Conservation (phyloP, 2,113 vertebrate species). For the Vimba vimba region DNA sequence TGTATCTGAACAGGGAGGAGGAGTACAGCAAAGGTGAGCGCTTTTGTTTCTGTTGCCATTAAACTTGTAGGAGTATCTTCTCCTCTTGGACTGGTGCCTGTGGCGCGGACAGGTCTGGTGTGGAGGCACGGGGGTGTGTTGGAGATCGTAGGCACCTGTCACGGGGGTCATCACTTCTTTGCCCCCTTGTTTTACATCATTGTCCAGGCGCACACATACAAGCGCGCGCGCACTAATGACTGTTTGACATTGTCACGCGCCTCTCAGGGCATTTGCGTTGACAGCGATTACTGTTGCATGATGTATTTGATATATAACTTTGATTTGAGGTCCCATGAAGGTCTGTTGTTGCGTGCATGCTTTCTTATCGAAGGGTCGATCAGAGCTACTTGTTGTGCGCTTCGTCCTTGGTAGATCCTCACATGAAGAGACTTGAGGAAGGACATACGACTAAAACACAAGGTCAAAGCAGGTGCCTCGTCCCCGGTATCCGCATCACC, state of each 20-base stretch:
- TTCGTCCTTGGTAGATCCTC: constrained; percentile 10
- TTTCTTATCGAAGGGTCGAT: background rate
- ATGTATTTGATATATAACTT: background rate
- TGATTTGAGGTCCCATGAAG: constrained; percentile 13
- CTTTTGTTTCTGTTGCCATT: constrained; percentile 54
- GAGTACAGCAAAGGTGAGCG: constrained; percentile 78
- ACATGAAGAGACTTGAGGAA: constrained; percentile 53
- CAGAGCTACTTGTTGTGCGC: constrained; percentile 59
- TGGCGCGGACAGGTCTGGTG: background rate
- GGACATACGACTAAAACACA: constrained; percentile 68
- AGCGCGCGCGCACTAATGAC: constrained; percentile 14
- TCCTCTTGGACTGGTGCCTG: background rate
- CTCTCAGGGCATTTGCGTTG: constrained; percentile 1
- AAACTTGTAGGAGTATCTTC: constrained; percentile 28
- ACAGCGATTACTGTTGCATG: background rate
- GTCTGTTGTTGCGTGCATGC: background rate
- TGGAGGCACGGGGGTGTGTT: background rate
- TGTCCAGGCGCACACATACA: background rate
- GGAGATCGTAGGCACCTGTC: constrained; percentile 5
- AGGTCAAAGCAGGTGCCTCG: constrained; percentile 74
- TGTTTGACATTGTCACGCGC: constrained; percentile 48
- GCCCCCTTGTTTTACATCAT: constrained; percentile 24
- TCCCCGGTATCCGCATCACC: background rate
- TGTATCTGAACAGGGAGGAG: constrained; percentile 83
- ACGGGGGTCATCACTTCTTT: constrained; percentile 47